A percentile compares a stretch with the other conserved stretches of the same genome.
Evolutionary conservation across 2,888 invertebrate species (phyloP).

Genomic region (Leptinotarsa tumamoca): DNA sequence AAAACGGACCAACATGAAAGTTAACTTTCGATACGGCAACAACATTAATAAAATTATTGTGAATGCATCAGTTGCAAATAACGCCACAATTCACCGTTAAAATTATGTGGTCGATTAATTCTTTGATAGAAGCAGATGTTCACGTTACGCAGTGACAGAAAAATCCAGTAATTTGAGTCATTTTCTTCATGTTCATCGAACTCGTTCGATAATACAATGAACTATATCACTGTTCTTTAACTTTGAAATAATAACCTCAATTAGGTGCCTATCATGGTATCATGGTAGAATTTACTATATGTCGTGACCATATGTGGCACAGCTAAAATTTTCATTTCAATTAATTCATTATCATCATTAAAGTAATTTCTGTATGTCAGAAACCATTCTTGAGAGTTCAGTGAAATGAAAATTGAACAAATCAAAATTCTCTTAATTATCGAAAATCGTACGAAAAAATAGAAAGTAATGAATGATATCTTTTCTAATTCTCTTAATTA

Average conservation of each 20-base stretch:
- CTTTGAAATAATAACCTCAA: no score
- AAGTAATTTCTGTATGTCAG: no score
- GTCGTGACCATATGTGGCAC: background rate
- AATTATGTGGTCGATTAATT: conserved; percentile 12
- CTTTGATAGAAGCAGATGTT: conserved; percentile 12
- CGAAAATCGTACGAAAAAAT: no score
- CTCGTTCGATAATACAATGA: background rate
- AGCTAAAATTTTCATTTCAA: background rate
- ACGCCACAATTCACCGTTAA: conserved; percentile 17
- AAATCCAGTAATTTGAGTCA: conserved; percentile 1
- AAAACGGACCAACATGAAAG: background rate
- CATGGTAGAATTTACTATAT: no score
- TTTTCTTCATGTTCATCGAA: conserved; percentile 11
- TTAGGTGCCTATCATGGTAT: no score
- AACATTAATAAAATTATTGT: conserved; percentile 12
- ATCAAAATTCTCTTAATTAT: no score
- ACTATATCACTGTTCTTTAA: no score
- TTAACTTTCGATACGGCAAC: background rate
- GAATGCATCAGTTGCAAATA: conserved; percentile 3
- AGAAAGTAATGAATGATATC: no score
- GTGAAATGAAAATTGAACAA: no score
- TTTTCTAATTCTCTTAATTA: no score
- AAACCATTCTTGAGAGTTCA: no score
- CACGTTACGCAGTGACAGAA: background rate
- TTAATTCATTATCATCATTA: background rate